These are phyloP conservation scores for Chrysolina americana DNA, from an alignment of 2,888 invertebrate genomes.

Conservation along the genomic window DNA sequence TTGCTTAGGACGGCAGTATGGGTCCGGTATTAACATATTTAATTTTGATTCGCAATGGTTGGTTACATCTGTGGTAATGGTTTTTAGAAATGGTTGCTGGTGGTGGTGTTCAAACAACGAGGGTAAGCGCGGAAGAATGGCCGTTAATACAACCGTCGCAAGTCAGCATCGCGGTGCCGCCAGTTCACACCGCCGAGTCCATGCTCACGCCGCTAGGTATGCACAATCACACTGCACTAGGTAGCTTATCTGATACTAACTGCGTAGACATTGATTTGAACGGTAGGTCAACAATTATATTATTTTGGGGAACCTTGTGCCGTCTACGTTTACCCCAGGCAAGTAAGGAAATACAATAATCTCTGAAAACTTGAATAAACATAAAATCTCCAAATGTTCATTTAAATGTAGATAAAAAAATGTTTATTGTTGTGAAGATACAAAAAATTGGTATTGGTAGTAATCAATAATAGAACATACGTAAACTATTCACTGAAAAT, in stretches of 20 bases:
- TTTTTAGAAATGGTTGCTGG: constrained; percentile 61
- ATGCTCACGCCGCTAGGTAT: constrained; percentile 84
- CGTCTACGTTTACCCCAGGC: not conserved
- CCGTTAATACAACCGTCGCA: constrained; percentile 81
- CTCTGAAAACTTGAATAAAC: too few relatives aligned
- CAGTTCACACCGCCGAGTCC: constrained; percentile 83
- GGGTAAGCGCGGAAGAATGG: constrained; percentile 74
- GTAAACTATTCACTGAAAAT: too few relatives aligned
- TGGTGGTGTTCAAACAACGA: constrained; percentile 70
- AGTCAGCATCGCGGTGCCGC: constrained; percentile 80
- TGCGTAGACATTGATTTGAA: not conserved
- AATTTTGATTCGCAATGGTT: not conserved
- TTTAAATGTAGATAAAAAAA: too few relatives aligned
- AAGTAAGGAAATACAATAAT: not conserved
- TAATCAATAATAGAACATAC: too few relatives aligned
- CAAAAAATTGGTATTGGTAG: too few relatives aligned
- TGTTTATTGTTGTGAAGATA: too few relatives aligned
- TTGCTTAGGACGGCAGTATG: too few relatives aligned
- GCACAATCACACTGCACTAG: constrained; percentile 42
- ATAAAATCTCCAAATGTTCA: too few relatives aligned
- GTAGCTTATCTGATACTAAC: constrained; percentile 36
- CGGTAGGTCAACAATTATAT: constrained; percentile 11
- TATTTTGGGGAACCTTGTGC: not conserved
- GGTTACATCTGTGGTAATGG: constrained; percentile 37
- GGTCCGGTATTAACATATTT: too few relatives aligned